Base-by-base conservation (phyloP, 1,140 invertebrate species). In the Cepaea nemoralis region DNA sequence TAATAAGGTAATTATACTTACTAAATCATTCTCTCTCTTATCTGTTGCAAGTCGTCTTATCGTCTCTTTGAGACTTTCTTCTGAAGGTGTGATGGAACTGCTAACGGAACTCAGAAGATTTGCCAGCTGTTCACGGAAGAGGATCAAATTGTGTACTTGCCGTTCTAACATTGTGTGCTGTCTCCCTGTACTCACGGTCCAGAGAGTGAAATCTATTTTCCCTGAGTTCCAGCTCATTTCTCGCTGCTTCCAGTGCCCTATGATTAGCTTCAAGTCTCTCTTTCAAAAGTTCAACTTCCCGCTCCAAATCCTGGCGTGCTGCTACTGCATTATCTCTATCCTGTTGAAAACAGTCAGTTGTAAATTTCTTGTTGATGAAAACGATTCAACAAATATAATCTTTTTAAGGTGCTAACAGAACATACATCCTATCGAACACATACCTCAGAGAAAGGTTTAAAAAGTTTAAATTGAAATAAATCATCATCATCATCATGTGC, bases 251-350 rank as follows among this genome's bases (percentile, higher is more conserved):
- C 73, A 90, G 85, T 24, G 89, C 87, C 59, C 86, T 87, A 63
- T 91, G 89, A 69, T 84, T 88, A 10, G 88, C 84, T 19, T 89
- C 87, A 0, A 92, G 84, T 55, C 91, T 81, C 66, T 91, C 90
- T 82, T 87, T 89, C 55, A 92, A 42, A 3, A 89, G 79, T 14
- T 86, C 86, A 35, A 91, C 79, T 79, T 92, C 91, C 48, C 86
- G 82, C 73, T 90, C 87, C 6, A 89, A 45, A 22, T 88, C 88
- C 27, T 82, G 80, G 75, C 84, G 85, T 10, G 83, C 80, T 16
- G 82, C 80, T 24, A 90, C 27, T 27, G 90, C 90, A 79, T 87
- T 85, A 73, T 92, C 90, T 79, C 90, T 78, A 81, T 91, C 91
- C 90, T 91, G 59, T 33, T 86, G 69, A 39, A 67, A 82, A 50